Percentiles rank a stretch among this genome's conserved stretches.
Evolutionary conservation across 2,113 vertebrate species (phyloP).

Genomic region (Kryptolebias marmoratus): DNA sequence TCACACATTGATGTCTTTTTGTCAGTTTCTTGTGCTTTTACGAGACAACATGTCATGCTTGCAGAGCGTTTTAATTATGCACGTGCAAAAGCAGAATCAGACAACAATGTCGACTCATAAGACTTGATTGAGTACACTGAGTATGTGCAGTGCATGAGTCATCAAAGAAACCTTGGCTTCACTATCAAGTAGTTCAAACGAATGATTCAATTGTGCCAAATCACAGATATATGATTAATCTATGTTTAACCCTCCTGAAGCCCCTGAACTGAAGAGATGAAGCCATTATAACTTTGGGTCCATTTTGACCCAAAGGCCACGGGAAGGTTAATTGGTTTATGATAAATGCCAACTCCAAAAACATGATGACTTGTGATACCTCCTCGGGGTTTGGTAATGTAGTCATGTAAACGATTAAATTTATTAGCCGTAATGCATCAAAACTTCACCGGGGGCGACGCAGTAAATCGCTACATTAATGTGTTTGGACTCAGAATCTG

Average conservation of each 20-base stretch:
- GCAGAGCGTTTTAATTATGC: neutral
- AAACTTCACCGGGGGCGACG: slow-evolving; percentile 24
- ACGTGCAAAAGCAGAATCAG: neutral
- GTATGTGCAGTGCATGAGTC: neutral
- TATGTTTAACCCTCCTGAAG: neutral
- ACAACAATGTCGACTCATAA: no score
- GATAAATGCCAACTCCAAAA: neutral
- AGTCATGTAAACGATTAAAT: slow-evolving; percentile 30
- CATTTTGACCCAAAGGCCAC: no score
- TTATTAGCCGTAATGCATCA: slow-evolving; percentile 5
- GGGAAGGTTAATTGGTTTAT: neutral
- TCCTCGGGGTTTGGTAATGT: slow-evolving; percentile 7
- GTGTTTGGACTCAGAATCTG: slow-evolving; percentile 26
- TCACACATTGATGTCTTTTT: no score
- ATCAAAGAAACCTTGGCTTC: neutral
- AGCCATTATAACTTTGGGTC: no score
- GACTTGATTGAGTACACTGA: neutral
- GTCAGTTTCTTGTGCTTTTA: neutral
- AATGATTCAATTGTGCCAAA: neutral
- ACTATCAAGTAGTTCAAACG: neutral
- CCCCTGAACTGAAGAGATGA: no score
- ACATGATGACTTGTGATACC: neutral
- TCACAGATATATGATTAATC: neutral
- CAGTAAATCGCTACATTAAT: slow-evolving; percentile 4
- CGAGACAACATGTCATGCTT: neutral